Evolutionary conservation across 2,113 vertebrate species (phyloP).

Genomic region (Alligator mississippiensis): DNA sequence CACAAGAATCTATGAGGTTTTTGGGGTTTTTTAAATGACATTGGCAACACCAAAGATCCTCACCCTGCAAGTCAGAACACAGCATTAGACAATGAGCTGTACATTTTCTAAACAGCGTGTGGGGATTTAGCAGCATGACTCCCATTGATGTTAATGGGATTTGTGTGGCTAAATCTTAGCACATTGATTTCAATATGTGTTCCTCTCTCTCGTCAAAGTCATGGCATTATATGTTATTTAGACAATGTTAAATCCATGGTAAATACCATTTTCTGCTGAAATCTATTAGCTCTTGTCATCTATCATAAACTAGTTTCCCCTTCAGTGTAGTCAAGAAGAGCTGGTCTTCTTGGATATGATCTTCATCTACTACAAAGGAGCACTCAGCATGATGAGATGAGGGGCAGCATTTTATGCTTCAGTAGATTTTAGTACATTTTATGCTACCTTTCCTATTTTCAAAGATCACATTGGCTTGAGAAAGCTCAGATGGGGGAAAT

Average conservation of each 20-base stretch:
- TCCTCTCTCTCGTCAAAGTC: background rate
- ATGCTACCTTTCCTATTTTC: background rate
- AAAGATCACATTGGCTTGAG: background rate
- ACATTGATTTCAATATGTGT: background rate
- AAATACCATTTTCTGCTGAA: background rate
- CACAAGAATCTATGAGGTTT: background rate
- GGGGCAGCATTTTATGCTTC: background rate
- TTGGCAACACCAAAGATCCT: background rate
- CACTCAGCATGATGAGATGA: background rate
- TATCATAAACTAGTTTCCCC: background rate
- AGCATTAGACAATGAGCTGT: background rate
- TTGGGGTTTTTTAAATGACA: background rate
- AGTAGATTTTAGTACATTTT: background rate
- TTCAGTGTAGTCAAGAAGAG: background rate
- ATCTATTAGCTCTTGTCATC: background rate
- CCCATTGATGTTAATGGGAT: background rate
- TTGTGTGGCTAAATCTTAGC: background rate
- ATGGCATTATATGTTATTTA: background rate
- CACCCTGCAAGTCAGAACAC: background rate
- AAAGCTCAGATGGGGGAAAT: background rate
- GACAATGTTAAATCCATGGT: background rate
- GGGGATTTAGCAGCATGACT: background rate
- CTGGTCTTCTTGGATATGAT: background rate
- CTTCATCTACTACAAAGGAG: accelerated
- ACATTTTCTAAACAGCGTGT: background rate